phyloP scores from a whole-genome alignment of 2,113 vertebrate genomes.

The Sclerurus mexicanus region DNA sequence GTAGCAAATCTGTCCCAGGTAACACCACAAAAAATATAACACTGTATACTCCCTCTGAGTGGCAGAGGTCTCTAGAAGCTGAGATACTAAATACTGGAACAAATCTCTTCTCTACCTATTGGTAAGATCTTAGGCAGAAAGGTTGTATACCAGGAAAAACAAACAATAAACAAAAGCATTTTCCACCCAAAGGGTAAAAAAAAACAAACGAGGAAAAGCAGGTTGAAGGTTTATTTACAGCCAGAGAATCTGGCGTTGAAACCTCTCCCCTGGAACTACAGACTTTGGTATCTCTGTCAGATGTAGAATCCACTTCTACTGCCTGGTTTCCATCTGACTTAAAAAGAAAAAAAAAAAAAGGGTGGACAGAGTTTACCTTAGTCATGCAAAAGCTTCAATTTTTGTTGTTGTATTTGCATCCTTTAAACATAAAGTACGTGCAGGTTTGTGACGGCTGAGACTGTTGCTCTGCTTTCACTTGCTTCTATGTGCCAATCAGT shows the following conservation, averaged over 20 bases:
- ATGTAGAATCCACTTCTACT: background rate
- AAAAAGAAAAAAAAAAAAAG: background rate
- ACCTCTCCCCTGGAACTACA: background rate
- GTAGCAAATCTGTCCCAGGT: background rate
- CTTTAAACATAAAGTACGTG: background rate
- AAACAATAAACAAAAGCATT: background rate
- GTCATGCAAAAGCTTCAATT: background rate
- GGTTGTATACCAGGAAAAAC: background rate
- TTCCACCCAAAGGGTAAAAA: background rate
- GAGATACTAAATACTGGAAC: background rate
- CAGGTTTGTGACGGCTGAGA: background rate
- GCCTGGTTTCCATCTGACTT: background rate
- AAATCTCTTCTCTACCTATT: background rate
- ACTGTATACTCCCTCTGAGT: background rate
- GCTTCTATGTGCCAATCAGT: background rate
- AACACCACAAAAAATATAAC: background rate
- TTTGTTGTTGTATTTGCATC: background rate
- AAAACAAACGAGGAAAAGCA: background rate
- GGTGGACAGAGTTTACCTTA: fast-evolving
- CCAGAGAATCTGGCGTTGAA: background rate
- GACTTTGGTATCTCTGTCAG: background rate
- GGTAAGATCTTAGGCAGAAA: background rate
- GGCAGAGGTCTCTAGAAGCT: background rate
- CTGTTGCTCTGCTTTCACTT: background rate
- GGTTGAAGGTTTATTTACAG: background rate